Evolutionary conservation across 2,888 invertebrate genomes (phyloP).

Genomic region (Rotaria magnacalcarata): DNA sequence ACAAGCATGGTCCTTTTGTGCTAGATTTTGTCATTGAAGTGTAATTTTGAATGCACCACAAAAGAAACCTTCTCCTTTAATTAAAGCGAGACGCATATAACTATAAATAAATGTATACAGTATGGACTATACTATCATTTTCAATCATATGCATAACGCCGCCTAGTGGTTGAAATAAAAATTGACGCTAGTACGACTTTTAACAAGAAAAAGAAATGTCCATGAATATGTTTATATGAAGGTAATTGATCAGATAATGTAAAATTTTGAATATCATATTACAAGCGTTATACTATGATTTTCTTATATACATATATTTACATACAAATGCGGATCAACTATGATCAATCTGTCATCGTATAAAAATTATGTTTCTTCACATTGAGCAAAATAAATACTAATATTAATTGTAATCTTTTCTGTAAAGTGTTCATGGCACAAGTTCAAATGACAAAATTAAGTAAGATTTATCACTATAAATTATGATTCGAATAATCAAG

Average conservation of each 20-base stretch:
- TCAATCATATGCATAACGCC: background rate
- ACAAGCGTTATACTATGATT: background rate
- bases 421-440: no score
- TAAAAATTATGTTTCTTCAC: no score
- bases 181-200: background rate
- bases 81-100: background rate
- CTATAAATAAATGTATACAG: background rate
- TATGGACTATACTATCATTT: background rate
- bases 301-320: background rate
- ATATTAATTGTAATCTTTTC: no score
- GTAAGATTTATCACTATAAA: no score
- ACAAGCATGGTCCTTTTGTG: background rate
- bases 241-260: background rate
- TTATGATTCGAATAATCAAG: no score
- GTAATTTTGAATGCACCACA: background rate
- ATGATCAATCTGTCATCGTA: no score
- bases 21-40: background rate
- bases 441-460: no score
- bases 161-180: background rate
- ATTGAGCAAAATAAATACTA: no score
- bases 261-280: background rate
- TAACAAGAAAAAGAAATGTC: background rate
- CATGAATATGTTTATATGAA: background rate
- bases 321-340: no score
- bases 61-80: background rate